These are phyloP conservation scores for Bufo gargarizans DNA, from an alignment of 2,113 vertebrate genomes.

Conservation along the genomic window DNA sequence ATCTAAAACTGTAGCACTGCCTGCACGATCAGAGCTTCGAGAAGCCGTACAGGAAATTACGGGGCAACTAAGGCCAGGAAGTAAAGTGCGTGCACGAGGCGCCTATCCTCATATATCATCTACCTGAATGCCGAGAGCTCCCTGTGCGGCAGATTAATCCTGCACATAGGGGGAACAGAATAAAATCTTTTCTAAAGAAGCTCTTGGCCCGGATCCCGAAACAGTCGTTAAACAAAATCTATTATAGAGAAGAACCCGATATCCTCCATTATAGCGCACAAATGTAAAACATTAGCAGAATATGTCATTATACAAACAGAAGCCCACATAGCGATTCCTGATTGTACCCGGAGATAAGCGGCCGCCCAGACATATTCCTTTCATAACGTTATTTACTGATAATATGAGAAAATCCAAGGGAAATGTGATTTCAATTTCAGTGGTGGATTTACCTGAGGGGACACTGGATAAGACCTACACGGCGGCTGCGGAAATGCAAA, in stretches of 20 bases:
- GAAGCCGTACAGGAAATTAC: no score
- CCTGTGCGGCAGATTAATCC: background rate
- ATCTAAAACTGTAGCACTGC: no score
- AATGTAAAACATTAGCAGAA: background rate
- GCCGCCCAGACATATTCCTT: slow-evolving; percentile 14
- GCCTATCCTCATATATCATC: background rate
- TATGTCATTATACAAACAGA: slow-evolving; percentile 10
- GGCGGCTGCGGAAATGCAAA: background rate
- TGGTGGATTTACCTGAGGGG: slow-evolving; percentile 6
- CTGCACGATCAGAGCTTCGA: no score
- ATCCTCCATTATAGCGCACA: background rate
- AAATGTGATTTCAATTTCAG: slow-evolving; percentile 36
- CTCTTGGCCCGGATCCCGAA: background rate
- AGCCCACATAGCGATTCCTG: background rate
- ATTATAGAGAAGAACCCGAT: slow-evolving; percentile 21
- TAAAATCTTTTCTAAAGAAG: background rate
- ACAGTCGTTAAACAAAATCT: slow-evolving; percentile 23
- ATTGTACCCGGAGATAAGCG: slow-evolving; percentile 16
- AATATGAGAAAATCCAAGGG: slow-evolving; percentile 1
- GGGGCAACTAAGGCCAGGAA: slow-evolving; percentile 1
- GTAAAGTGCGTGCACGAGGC: background rate
- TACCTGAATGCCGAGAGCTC: background rate
- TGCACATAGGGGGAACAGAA: background rate
- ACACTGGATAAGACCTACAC: background rate
- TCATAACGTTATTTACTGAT: slow-evolving; percentile 43